A percentile compares a stretch with the other conserved stretches of the same genome.
These are phyloP conservation scores for Eulithis testata DNA, from an alignment of 2,888 invertebrate species.

Conservation along the genomic window DNA sequence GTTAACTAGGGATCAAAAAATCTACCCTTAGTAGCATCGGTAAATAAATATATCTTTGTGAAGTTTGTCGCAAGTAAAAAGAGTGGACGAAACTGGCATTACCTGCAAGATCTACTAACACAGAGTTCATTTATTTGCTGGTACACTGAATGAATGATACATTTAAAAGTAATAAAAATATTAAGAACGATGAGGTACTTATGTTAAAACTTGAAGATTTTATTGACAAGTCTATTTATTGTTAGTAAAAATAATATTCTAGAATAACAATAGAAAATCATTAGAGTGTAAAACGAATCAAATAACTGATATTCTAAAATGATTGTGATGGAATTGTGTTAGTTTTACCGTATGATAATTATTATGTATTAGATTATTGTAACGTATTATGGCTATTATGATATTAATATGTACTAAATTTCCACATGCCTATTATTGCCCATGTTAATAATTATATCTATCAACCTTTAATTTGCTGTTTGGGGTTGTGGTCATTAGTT, in stretches of 20 bases:
- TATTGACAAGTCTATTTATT: conserved; percentile 81
- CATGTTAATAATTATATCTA: too few species aligned
- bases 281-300: conserved; percentile 66
- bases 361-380: conserved; percentile 51
- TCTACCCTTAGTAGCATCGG: too few species aligned
- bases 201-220: conserved; percentile 78
- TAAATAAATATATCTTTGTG: too few species aligned
- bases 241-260: conserved; percentile 45
- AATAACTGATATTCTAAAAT: conserved; percentile 83
- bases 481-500: too few species aligned
- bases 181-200: conserved; percentile 44
- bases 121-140: background rate
- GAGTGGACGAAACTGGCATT: background rate
- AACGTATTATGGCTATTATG: conserved; percentile 24
- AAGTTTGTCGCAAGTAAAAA: too few species aligned
- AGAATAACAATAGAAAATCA: conserved; percentile 39
- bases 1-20: too few species aligned
- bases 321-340: conserved; percentile 84
- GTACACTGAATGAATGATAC: background rate
- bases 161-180: background rate
- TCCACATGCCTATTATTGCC: too few species aligned
- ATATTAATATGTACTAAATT: background rate
- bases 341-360: conserved; percentile 66
- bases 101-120: background rate
- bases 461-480: too few species aligned